Conservation (phyloP, 1,140 invertebrate genomes). For the Tetragonula clypearis region DNA sequence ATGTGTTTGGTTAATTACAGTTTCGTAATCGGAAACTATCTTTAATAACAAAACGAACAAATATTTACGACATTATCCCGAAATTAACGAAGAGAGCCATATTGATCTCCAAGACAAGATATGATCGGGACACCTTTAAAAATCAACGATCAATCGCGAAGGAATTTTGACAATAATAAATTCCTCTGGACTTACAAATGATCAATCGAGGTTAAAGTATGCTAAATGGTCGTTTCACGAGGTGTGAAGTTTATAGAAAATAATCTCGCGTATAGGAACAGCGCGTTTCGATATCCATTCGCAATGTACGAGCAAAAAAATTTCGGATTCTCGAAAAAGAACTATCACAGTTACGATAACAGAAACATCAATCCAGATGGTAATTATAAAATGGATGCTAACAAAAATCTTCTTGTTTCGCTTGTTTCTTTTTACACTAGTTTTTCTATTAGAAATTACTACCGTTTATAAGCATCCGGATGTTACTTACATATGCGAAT, state of each 20-base stretch:
- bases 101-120: background rate
- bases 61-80: background rate
- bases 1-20: constrained; percentile 36
- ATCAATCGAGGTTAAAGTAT: background rate
- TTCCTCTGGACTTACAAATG: background rate
- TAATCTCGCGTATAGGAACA: background rate
- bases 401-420: background rate
- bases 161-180: background rate
- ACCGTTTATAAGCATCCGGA: constrained; percentile 69
- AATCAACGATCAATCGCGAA: background rate
- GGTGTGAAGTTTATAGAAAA: background rate
- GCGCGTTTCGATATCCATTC: background rate
- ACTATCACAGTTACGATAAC: background rate
- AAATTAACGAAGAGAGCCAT: background rate
- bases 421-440: background rate
- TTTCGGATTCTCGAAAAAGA: background rate
- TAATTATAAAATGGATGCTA: background rate
- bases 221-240: background rate
- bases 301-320: constrained; percentile 14
- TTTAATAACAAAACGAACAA: background rate
- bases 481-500: constrained; percentile 67
- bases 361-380: constrained; percentile 20
- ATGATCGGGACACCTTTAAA: background rate
- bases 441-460: constrained; percentile 3
- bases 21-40: background rate